Percentiles rank a stretch among this genome's conserved stretches.
Conservation (phyloP, 2,113 vertebrate genomes). For the Tichodroma muraria region DNA sequence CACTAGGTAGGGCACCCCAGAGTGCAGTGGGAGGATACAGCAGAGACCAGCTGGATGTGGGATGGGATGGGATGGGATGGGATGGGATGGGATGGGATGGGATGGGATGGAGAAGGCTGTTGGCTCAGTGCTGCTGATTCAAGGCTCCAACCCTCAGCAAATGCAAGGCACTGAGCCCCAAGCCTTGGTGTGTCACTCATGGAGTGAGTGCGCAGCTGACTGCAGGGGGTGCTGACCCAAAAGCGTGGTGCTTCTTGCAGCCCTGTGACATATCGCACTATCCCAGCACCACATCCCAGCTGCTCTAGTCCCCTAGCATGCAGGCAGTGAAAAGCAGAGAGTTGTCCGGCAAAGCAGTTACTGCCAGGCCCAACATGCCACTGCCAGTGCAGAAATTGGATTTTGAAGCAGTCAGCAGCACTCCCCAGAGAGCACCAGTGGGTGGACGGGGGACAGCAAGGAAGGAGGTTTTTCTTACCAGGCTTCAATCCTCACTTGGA, state of each 20-base stretch:
- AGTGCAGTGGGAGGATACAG: not conserved
- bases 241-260: not conserved
- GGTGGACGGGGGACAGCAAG: not conserved
- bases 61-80: not conserved
- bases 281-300: not conserved
- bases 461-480: not conserved
- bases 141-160: not conserved
- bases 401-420: not conserved
- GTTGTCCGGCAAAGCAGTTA: not conserved
- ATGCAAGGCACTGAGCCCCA: not conserved
- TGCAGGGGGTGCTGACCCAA: not conserved
- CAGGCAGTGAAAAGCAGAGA: not conserved
- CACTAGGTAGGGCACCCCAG: not conserved
- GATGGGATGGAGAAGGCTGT: not conserved
- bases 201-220: not conserved
- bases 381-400: not conserved
- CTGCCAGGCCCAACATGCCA: not conserved
- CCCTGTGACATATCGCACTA: not conserved
- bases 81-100: not conserved
- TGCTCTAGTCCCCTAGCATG: accelerated
- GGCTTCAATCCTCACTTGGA: not conserved
- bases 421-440: accelerated
- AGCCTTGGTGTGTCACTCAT: not conserved
- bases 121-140: not conserved
- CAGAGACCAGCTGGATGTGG: accelerated